Evolutionary conservation across 2,888 invertebrate species (phyloP).

Genomic region (Papilio protenor): DNA sequence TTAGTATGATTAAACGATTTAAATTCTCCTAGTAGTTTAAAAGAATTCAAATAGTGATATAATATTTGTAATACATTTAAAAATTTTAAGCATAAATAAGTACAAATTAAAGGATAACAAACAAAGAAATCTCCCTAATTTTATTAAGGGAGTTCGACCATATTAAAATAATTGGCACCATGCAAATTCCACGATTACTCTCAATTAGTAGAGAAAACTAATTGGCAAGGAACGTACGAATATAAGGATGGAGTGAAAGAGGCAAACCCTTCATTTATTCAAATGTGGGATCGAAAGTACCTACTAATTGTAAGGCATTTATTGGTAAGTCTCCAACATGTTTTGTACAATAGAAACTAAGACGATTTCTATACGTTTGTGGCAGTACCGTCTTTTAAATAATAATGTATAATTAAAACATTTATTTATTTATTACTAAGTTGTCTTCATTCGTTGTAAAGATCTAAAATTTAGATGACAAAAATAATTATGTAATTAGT

Average conservation of each 20-base stretch:
- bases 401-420: no score
- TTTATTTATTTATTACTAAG: no score
- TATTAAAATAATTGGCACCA: constrained; percentile 20
- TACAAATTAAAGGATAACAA: not conserved
- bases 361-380: not conserved
- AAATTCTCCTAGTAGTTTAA: no score
- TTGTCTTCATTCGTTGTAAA: not conserved
- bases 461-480: no score
- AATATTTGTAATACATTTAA: no score
- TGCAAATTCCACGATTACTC: constrained; percentile 17
- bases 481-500: no score
- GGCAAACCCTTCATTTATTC: constrained; percentile 12
- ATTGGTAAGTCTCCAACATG: not conserved
- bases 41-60: no score
- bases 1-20: no score
- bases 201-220: constrained; percentile 23
- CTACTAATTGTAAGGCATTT: not conserved
- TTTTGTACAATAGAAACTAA: not conserved
- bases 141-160: not conserved
- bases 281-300: constrained; percentile 6
- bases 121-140: constrained; percentile 2
- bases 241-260: not conserved
- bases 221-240: constrained; percentile 17
- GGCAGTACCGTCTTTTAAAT: not conserved
- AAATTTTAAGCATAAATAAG: no score